These are phyloP conservation scores for Diabrotica undecimpunctata DNA, from an alignment of 1,140 invertebrate species.

Conservation along the genomic window DNA sequence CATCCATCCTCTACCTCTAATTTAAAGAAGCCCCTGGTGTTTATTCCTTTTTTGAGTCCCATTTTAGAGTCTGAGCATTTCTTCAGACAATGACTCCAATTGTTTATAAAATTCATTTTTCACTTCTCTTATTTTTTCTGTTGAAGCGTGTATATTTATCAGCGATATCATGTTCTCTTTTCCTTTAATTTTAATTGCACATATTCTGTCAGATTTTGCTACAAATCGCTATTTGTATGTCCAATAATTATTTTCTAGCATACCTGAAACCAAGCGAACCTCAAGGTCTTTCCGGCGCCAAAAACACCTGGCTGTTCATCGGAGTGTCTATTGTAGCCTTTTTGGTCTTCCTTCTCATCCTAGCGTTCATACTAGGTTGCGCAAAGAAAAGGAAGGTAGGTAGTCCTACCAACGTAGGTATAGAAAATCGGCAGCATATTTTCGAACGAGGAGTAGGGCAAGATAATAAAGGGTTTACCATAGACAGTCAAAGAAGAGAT, in stretches of 20 bases:
- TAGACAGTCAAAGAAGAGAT: slow-evolving; percentile 20
- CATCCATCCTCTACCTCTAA: too few species aligned
- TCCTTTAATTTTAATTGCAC: too few species aligned
- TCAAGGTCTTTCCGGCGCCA: slow-evolving; percentile 58
- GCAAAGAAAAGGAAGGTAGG: slow-evolving; percentile 54
- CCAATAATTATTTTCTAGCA: slow-evolving; percentile 48
- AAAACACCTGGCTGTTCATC: slow-evolving; percentile 62
- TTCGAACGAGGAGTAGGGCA: slow-evolving; percentile 34
- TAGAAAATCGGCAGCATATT: slow-evolving; percentile 33
- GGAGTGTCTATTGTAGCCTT: slow-evolving; percentile 59
- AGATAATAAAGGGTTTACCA: slow-evolving; percentile 26
- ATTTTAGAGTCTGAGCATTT: too few species aligned
- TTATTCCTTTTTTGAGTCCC: too few species aligned
- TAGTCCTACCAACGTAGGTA: slow-evolving; percentile 11
- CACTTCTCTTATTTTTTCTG: too few species aligned
- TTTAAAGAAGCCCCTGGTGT: too few species aligned
- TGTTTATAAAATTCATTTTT: too few species aligned
- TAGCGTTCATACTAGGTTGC: slow-evolving; percentile 58
- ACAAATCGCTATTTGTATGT: too few species aligned
- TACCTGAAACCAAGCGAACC: slow-evolving; percentile 65
- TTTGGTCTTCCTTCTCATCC: slow-evolving; percentile 59
- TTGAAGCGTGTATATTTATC: too few species aligned
- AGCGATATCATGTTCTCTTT: too few species aligned
- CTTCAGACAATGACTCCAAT: too few species aligned
- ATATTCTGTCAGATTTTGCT: too few species aligned